A percentile compares a stretch with the other conserved stretches of the same genome.
Evolutionary conservation across 2,888 invertebrate genomes (phyloP).

Genomic region (Coelinius sp.): DNA sequence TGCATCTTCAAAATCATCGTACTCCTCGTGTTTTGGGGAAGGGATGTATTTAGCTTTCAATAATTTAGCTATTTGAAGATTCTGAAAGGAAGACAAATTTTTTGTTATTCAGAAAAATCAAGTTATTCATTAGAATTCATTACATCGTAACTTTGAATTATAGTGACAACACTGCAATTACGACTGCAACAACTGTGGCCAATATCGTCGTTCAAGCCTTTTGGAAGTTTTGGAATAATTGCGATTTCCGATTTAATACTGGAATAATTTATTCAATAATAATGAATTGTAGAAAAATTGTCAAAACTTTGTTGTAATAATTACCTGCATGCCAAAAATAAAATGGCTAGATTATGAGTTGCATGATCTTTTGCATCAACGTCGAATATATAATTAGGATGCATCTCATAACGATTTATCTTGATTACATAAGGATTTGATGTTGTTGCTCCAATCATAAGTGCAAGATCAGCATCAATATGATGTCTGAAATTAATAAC

Average conservation of each 20-base stretch:
- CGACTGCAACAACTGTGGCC: slow-evolving; percentile 53
- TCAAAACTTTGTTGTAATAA: no score
- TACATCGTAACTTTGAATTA: slow-evolving; percentile 45
- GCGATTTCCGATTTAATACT: slow-evolving; percentile 44
- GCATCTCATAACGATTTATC: slow-evolving; percentile 50
- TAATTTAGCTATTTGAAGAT: slow-evolving; percentile 43
- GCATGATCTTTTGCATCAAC: slow-evolving; percentile 45
- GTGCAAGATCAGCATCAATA: slow-evolving; percentile 47
- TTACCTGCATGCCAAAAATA: slow-evolving; percentile 53
- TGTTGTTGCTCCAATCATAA: slow-evolving; percentile 48
- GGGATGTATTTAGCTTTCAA: slow-evolving; percentile 48
- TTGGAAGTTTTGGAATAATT: slow-evolving; percentile 48
- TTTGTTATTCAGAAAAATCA: background rate
- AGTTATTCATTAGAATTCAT: slow-evolving; percentile 11
- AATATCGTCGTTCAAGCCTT: slow-evolving; percentile 46
- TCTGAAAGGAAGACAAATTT: slow-evolving; percentile 40
- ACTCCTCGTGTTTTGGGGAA: slow-evolving; percentile 46
- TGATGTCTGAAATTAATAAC: slow-evolving; percentile 38
- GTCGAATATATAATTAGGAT: slow-evolving; percentile 50
- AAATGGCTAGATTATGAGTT: slow-evolving; percentile 50
- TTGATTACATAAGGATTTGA: slow-evolving; percentile 49
- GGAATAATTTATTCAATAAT: slow-evolving; percentile 12
- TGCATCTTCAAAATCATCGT: background rate
- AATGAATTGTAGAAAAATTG: no score
- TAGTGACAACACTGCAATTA: slow-evolving; percentile 49